Conservation (phyloP, 2,888 invertebrate genomes). For the Hydroisotoma schaefferi region DNA sequence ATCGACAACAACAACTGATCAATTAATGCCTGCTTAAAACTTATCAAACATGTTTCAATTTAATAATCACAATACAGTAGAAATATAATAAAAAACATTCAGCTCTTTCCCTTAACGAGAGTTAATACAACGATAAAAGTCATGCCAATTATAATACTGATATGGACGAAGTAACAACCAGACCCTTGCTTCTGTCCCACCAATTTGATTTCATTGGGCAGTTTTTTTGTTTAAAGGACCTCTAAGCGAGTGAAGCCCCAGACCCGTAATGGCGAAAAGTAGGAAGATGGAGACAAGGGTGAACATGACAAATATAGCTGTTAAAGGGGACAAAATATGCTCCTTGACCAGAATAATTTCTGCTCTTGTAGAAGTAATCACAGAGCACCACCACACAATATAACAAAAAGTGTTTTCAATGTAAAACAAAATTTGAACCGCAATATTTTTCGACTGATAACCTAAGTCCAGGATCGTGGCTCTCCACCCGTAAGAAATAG, state of each 20-base stretch:
- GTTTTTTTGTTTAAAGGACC: slow-evolving; percentile 20
- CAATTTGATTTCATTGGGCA: too few species aligned
- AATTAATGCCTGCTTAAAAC: too few species aligned
- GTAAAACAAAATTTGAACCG: slow-evolving; percentile 44
- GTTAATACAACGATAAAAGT: too few species aligned
- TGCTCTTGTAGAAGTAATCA: background rate
- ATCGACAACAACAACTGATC: too few species aligned
- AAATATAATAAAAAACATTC: too few species aligned
- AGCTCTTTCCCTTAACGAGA: too few species aligned
- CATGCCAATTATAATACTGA: too few species aligned
- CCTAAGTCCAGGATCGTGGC: slow-evolving; percentile 42
- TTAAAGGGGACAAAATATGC: slow-evolving; percentile 18
- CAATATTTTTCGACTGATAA: slow-evolving; percentile 42
- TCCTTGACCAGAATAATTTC: slow-evolving; percentile 1
- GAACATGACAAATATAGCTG: slow-evolving; percentile 19
- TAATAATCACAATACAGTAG: too few species aligned
- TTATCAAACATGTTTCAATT: too few species aligned
- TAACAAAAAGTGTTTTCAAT: slow-evolving; percentile 38
- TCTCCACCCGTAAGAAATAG: slow-evolving; percentile 45
- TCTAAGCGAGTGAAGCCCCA: slow-evolving; percentile 23
- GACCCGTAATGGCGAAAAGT: slow-evolving; percentile 29
- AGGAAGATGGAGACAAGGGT: slow-evolving; percentile 27
- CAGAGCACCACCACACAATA: slow-evolving; percentile 34
- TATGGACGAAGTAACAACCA: too few species aligned
- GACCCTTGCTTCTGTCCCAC: too few species aligned